These are phyloP conservation scores for Parapristionchus giblindavisi DNA, from an alignment of 2,888 invertebrate genomes.

Conservation along the genomic window DNA sequence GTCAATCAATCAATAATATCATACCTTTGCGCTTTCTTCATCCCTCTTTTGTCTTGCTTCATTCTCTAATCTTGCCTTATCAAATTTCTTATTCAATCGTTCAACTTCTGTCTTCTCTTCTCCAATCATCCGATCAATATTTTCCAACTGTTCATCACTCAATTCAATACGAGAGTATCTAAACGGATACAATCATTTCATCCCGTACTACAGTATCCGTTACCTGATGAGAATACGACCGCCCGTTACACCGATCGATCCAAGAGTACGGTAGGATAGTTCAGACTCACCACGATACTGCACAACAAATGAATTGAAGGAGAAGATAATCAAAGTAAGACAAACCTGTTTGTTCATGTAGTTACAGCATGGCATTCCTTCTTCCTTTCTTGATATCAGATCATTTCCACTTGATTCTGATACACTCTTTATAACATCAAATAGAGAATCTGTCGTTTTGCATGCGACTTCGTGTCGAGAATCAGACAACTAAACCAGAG, in stretches of 20 bases:
- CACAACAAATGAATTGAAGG: neutral
- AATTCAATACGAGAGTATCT: slow-evolving; percentile 11
- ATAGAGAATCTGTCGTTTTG: slow-evolving; percentile 20
- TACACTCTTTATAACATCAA: slow-evolving; percentile 8
- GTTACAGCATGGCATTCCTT: slow-evolving; percentile 16
- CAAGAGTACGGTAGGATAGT: slow-evolving; percentile 4
- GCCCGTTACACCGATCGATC: slow-evolving; percentile 28
- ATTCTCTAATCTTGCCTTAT: slow-evolving; percentile 19
- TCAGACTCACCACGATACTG: slow-evolving; percentile 37
- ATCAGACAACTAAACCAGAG: neutral
- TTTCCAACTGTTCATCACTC: neutral
- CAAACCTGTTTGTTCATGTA: slow-evolving; percentile 35
- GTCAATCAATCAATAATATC: neutral
- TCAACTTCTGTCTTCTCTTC: slow-evolving; percentile 19
- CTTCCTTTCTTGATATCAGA: slow-evolving; percentile 10
- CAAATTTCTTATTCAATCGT: slow-evolving; percentile 14
- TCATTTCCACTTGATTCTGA: slow-evolving; percentile 7
- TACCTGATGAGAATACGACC: slow-evolving; percentile 36
- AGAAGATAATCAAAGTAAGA: neutral
- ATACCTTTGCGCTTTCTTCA: slow-evolving; percentile 14
- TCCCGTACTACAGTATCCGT: neutral
- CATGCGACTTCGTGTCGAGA: slow-evolving; percentile 30
- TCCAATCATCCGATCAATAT: slow-evolving; percentile 1
- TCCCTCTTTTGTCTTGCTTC: slow-evolving; percentile 14
- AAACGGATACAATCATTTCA: neutral